Conservation (phyloP, 2,797 vertebrate genomes). For the Trichosurus vulpecula region DNA sequence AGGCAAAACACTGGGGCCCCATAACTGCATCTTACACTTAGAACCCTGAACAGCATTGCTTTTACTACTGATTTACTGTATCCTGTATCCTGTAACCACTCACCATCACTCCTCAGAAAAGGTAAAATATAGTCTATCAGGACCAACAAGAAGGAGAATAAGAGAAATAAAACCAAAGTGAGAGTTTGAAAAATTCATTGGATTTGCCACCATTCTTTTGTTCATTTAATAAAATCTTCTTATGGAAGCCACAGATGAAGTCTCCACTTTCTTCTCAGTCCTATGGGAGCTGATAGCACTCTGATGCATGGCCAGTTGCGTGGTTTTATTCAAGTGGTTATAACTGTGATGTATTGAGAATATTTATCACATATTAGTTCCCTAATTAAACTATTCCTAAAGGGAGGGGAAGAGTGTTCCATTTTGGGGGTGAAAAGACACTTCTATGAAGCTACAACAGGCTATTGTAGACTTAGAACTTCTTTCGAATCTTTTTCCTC, state of each 20-base stretch:
- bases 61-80: conserved; percentile 77
- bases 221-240: conserved; percentile 50
- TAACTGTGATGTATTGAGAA: not conserved
- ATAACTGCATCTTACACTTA: conserved; percentile 67
- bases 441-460: not conserved
- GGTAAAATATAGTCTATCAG: conserved; percentile 77
- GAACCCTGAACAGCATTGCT: conserved; percentile 79
- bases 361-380: not conserved
- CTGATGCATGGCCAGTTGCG: not conserved
- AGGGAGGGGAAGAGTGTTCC: not conserved
- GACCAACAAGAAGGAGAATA: conserved; percentile 73
- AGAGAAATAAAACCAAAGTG: conserved; percentile 61
- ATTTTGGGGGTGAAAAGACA: not conserved
- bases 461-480: not conserved
- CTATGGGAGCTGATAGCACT: not conserved
- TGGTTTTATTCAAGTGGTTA: not conserved
- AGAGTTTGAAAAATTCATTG: conserved; percentile 55
- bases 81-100: conserved; percentile 79
- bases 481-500: not conserved
- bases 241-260: conserved; percentile 29
- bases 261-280: not conserved
- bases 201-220: conserved; percentile 37
- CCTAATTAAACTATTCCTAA: not conserved
- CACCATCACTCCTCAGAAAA: conserved; percentile 72
- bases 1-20: conserved; percentile 70